phyloP scores from a whole-genome alignment of 2,113 vertebrate species.

The Melierax canorus region DNA sequence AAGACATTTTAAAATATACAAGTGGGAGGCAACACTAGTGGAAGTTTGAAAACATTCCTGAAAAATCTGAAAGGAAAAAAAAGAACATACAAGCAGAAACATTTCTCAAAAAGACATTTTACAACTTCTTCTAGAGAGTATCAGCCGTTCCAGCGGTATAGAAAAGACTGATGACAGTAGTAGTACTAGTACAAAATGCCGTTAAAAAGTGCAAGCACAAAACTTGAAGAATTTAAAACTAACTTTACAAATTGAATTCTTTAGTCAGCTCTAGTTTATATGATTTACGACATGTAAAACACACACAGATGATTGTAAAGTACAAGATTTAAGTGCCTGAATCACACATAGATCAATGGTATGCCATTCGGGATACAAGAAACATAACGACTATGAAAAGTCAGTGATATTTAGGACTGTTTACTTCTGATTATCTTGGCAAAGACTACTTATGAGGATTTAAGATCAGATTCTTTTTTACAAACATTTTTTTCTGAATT shows the following conservation, averaged over 20 bases:
- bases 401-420: background rate
- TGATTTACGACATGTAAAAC: background rate
- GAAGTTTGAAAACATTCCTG: background rate
- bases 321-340: background rate
- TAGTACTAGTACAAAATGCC: background rate
- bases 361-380: background rate
- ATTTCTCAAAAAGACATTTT: background rate
- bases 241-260: background rate
- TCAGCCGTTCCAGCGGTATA: background rate
- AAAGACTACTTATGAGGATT: background rate
- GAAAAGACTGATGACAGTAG: background rate
- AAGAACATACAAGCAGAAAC: background rate
- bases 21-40: background rate
- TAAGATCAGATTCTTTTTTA: background rate
- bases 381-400: background rate
- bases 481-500: background rate
- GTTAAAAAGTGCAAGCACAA: background rate
- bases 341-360: background rate
- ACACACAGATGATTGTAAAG: background rate
- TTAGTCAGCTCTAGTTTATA: background rate
- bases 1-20: background rate
- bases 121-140: background rate
- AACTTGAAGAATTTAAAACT: background rate
- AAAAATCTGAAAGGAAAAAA: background rate
- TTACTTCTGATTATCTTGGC: background rate